These are phyloP conservation scores for Saturnia pavonia DNA, from an alignment of 2,888 invertebrate genomes.

Conservation along the genomic window DNA sequence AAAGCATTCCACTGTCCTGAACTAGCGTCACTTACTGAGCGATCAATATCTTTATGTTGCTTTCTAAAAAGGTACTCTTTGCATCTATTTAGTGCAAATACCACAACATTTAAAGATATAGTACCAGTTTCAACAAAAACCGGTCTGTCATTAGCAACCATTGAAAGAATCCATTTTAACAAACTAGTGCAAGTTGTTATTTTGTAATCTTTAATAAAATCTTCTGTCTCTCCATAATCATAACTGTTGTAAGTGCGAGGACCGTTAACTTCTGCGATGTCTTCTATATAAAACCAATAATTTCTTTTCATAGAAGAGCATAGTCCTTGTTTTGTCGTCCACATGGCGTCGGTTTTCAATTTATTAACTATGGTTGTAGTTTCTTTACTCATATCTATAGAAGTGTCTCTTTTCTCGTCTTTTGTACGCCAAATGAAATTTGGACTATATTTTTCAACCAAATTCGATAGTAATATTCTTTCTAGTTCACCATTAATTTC, in stretches of 20 bases:
- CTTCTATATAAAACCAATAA: conserved; percentile 84
- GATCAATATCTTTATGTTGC: conserved; percentile 85
- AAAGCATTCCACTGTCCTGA: conserved; percentile 86
- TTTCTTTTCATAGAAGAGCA: conserved; percentile 81
- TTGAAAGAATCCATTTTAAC: conserved; percentile 82
- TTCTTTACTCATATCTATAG: conserved; percentile 52
- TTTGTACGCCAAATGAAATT: conserved; percentile 68
- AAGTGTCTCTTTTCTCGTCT: conserved; percentile 43
- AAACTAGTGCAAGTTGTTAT: conserved; percentile 90
- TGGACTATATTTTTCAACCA: conserved; percentile 60
- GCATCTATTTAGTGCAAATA: conserved; percentile 87
- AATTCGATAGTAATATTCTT: conserved; percentile 64
- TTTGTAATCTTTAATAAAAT: conserved; percentile 87
- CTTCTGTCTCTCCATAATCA: conserved; percentile 79
- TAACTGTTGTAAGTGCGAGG: conserved; percentile 87
- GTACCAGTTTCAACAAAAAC: conserved; percentile 78
- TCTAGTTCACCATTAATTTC: conserved; percentile 61
- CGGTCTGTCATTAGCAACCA: conserved; percentile 61
- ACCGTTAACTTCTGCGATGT: conserved; percentile 84
- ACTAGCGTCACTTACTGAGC: conserved; percentile 54
- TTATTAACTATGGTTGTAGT: conserved; percentile 59
- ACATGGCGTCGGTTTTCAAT: conserved; percentile 60
- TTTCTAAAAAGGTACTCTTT: conserved; percentile 83
- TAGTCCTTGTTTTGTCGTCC: conserved; percentile 74
- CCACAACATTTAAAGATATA: conserved; percentile 80